Evolutionary conservation across 2,113 vertebrate species (phyloP).

Genomic region (Pterocles burchelli): DNA sequence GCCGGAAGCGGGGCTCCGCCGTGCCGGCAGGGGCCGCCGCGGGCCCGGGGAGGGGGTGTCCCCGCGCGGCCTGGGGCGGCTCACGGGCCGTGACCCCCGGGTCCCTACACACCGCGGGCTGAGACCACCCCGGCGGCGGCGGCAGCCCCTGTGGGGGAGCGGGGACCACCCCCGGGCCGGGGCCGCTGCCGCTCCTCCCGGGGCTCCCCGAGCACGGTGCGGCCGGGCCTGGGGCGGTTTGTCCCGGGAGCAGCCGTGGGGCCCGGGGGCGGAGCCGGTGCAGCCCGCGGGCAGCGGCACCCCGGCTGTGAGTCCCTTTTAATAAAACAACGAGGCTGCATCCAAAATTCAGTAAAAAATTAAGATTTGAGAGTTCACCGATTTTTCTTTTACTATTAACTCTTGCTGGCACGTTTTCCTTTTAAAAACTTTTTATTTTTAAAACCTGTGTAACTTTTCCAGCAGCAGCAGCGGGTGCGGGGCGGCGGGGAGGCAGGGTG

Average conservation of each 20-base stretch:
- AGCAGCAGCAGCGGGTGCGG: background rate
- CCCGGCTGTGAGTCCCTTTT: constrained; percentile 80
- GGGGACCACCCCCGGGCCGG: too few relatives aligned
- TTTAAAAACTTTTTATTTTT: background rate
- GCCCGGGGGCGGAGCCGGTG: constrained; percentile 79
- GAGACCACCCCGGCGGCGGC: too few relatives aligned
- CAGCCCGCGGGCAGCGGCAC: constrained; percentile 84
- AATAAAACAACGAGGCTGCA: constrained; percentile 91
- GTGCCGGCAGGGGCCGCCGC: background rate
- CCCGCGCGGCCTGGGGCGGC: too few relatives aligned
- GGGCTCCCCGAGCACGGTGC: too few relatives aligned
- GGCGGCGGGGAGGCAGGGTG: background rate
- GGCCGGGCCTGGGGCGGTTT: background rate
- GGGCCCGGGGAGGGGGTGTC: too few relatives aligned
- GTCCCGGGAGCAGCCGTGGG: constrained; percentile 67
- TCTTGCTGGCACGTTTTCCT: constrained; percentile 47
- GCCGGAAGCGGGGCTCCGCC: background rate
- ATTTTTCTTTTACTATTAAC: constrained; percentile 61
- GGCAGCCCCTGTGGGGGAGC: too few relatives aligned
- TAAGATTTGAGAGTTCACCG: constrained; percentile 79
- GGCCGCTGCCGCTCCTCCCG: too few relatives aligned
- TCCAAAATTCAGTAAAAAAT: constrained; percentile 90
- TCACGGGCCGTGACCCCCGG: too few relatives aligned
- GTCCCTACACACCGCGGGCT: too few relatives aligned
- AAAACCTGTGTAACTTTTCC: background rate